phyloP scores from a whole-genome alignment of 2,113 vertebrate species.

The Rhinolophus ferrumequinum region DNA sequence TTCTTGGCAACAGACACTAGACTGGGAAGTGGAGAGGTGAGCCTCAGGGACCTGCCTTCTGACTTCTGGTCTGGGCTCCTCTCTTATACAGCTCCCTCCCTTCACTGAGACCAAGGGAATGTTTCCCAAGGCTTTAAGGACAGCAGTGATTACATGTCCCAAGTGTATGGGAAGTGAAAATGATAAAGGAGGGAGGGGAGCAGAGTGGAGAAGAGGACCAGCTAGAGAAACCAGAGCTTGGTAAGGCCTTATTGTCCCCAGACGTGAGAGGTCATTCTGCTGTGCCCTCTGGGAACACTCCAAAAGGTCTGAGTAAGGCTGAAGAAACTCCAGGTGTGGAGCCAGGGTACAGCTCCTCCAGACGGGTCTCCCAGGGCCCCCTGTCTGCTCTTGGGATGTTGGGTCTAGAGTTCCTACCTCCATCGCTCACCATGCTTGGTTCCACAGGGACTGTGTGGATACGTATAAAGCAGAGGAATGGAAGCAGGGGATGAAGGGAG shows the following conservation, averaged over 20 bases:
- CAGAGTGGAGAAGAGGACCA: not conserved
- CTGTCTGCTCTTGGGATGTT: not conserved
- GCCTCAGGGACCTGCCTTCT: not conserved
- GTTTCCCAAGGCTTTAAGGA: not conserved
- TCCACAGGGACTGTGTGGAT: not conserved
- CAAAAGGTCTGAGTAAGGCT: not conserved
- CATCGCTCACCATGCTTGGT: not conserved
- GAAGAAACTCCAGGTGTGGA: not conserved
- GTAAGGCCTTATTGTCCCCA: not conserved
- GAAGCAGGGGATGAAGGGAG: too few species aligned
- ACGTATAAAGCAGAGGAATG: not conserved
- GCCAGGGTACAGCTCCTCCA: not conserved
- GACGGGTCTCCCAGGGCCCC: not conserved
- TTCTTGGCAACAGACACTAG: not conserved
- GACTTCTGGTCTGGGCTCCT: not conserved
- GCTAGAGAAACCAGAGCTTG: not conserved
- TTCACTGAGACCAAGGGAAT: not conserved
- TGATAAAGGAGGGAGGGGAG: rapidly evolving
- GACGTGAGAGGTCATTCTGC: not conserved
- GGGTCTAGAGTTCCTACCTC: not conserved
- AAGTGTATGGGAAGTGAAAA: not conserved
- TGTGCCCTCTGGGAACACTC: not conserved
- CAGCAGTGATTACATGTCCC: not conserved
- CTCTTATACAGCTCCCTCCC: not conserved
- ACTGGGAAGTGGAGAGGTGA: not conserved